Base-by-base conservation (phyloP, 2,797 vertebrate genomes). In the Halcyon leucocephala region DNA sequence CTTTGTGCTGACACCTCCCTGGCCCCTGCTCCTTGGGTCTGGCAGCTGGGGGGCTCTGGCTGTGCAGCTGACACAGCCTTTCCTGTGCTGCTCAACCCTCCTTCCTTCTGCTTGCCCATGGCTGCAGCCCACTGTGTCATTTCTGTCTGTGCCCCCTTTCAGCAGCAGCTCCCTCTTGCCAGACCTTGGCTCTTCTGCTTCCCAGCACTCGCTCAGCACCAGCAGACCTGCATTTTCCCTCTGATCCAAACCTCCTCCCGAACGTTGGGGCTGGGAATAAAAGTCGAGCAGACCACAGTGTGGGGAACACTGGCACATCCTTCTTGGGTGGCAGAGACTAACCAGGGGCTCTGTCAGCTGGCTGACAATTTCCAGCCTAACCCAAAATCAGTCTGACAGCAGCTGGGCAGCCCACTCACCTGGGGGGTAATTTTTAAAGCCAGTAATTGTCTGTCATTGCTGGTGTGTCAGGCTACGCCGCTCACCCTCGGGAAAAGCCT, bases 381-480 rank as follows among this genome's bases (percentile, higher is more conserved):
- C 92, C 76, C 70, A 60, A 90, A 95, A 91, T 93, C 93, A 71
- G n/a, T 35, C 84, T 83, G 94, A 90, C 95, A 95, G 91, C 64
- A 78, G 48, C 69, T 62, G 66, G 79, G 86, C 84, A 94, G 81
- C 79, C 76, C 28, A 33, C 73, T 88, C 82, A 77, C 37, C 74
- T 73, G 26, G 85, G 90, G 92, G 80, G 54, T 65, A 51, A 86
- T 79, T 91, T 96, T 96, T 93, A 88, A 81, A 85, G 61, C 62
- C 4, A 8, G 86, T 89, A 96, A 94, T 87, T 95, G 83, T 73
- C 60, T 92, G 76, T 82, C 90, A 80, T 46, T 29, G 52, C 96
- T 90, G 86, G 73, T 88, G 80, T 77, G 84, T 81, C 67, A 74
- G 61, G 66, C 84, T 78, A 31, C 3, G 12, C 58, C 51, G 24